These are phyloP conservation scores for Melinaea menophilus DNA, from an alignment of 2,888 invertebrate genomes.

Conservation along the genomic window DNA sequence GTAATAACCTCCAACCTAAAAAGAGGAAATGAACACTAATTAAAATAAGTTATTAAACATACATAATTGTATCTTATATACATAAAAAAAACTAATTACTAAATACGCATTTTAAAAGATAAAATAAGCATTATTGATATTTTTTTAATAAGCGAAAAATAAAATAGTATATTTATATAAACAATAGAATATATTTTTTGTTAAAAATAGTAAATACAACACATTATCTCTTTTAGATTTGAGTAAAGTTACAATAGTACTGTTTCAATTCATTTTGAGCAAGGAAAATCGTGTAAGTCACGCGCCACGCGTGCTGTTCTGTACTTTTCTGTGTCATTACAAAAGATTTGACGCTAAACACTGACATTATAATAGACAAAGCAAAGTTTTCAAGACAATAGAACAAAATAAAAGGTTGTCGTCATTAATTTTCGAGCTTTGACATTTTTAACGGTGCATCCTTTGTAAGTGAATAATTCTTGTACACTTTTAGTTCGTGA, in stretches of 20 bases:
- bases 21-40: too few species aligned
- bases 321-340: slow-evolving; percentile 61
- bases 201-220: neutral
- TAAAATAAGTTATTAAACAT: too few species aligned
- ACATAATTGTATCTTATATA: too few species aligned
- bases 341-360: slow-evolving; percentile 74
- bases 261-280: slow-evolving; percentile 48
- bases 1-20: too few species aligned
- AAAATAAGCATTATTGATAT: too few species aligned
- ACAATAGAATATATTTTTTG: neutral
- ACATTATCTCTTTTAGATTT: slow-evolving; percentile 3
- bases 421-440: slow-evolving; percentile 72
- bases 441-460: slow-evolving; percentile 71
- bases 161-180: too few species aligned
- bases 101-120: too few species aligned
- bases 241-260: slow-evolving; percentile 19
- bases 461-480: slow-evolving; percentile 52
- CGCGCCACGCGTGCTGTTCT: slow-evolving; percentile 69
- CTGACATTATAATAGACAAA: slow-evolving; percentile 76
- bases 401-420: slow-evolving; percentile 68
- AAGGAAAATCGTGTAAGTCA: slow-evolving; percentile 62
- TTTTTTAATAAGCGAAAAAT: too few species aligned
- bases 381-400: slow-evolving; percentile 68
- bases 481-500: slow-evolving; percentile 39
- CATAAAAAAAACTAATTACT: too few species aligned